Base-by-base conservation (phyloP, 2,113 vertebrate genomes). In the Danionella cerebrum region DNA sequence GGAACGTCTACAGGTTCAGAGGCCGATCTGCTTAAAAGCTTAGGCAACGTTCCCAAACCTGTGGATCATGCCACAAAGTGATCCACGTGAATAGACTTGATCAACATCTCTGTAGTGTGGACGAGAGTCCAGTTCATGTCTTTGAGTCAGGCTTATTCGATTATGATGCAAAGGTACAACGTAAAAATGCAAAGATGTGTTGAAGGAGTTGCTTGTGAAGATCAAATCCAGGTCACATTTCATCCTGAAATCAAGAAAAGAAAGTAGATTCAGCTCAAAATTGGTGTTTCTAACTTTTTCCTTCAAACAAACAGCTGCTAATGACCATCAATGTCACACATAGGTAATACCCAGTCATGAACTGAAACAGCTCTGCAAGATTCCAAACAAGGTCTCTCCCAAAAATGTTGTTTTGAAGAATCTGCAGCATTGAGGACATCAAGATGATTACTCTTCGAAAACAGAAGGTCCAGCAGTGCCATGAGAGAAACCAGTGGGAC, bases 1-100 rank as follows among this genome's bases (percentile, higher is more conserved):
- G 10, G 33, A 48, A 50, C 18, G 55, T 50, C 71, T 73, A 73
- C 58, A 50, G 42, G 50, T 50, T 73, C 22, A 24, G 38, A 36
- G 27, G 54, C 39, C 29, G 21, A 55, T 60, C 48, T 67, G 45
- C 42, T 60, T 35, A 22, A 19, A 47, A 67, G 42, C 50, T 50
- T 41, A 69, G 13, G 22, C 45, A 21, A 58, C 31, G 31, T 57
- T 44, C 29, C 12, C 65, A 16, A 14, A 21, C 54, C 54, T 66
- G 24, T 3, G 8, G 16, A 14, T 44, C 29, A 25, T 24, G 35
- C 3, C 24, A 60, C 24, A 29, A 44, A 3, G 3, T 21, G 38
- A 29, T 42, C 19, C 21, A 19, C 31, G 54, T 25, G 13, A 44
- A 42, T 3, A 42, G 9, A 18, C n/a, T 44, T 60, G 5, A 19